Evolutionary conservation across 2,797 vertebrate species (phyloP).

Genomic region (Acanthurus leucopareius): DNA sequence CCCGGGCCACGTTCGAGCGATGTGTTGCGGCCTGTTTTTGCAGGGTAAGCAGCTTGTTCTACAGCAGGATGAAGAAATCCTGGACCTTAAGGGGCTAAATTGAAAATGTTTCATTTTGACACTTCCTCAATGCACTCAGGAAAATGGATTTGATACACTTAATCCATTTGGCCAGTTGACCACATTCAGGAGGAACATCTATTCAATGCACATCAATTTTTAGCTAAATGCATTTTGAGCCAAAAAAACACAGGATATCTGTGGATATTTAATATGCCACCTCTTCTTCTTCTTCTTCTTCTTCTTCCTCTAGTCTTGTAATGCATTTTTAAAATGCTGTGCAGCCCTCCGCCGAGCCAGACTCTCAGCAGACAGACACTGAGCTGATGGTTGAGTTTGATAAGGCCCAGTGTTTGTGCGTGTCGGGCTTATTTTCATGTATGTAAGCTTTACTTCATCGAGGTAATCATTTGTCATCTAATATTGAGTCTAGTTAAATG

Average conservation of each 20-base stretch:
- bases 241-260: slow-evolving; percentile 20
- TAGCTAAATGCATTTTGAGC: slow-evolving; percentile 57
- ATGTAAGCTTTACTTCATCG: slow-evolving; percentile 63
- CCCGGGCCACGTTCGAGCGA: slow-evolving; percentile 48
- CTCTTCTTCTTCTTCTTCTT: slow-evolving; percentile 28
- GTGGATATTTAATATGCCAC: slow-evolving; percentile 63
- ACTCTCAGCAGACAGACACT: slow-evolving; percentile 68
- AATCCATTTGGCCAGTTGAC: slow-evolving; percentile 71
- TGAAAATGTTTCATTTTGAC: slow-evolving; percentile 79
- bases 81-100: slow-evolving; percentile 63
- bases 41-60: slow-evolving; percentile 75
- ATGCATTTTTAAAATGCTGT: slow-evolving; percentile 77
- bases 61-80: slow-evolving; percentile 67
- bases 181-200: slow-evolving; percentile 65
- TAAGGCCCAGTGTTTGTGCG: slow-evolving; percentile 61
- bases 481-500: slow-evolving; percentile 79
- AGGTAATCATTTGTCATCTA: slow-evolving; percentile 76
- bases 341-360: slow-evolving; percentile 65
- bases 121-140: slow-evolving; percentile 71
- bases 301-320: slow-evolving; percentile 47
- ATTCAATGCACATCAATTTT: slow-evolving; percentile 65
- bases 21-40: slow-evolving; percentile 75
- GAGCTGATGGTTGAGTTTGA: slow-evolving; percentile 76
- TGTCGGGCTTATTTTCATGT: slow-evolving; percentile 57
- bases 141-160: slow-evolving; percentile 75